Evolutionary conservation across 2,888 invertebrate genomes (phyloP).

Genomic region (Drosophila engyochracea): DNA sequence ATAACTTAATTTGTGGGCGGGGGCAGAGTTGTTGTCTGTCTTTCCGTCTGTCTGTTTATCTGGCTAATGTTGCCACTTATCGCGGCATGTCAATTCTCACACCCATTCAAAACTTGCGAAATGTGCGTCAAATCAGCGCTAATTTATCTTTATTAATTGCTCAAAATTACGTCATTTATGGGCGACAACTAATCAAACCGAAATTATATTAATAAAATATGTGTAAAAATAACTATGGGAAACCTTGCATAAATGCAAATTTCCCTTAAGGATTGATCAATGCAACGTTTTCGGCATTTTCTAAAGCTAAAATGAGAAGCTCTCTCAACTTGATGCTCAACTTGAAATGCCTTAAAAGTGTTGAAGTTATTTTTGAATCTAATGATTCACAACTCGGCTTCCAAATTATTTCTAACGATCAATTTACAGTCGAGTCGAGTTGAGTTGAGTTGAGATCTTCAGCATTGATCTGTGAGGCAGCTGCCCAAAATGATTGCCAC

Average conservation of each 20-base stretch:
- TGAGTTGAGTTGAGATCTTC: constrained; percentile 25
- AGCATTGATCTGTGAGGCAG: constrained; percentile 29
- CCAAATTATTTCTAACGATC: constrained; percentile 37
- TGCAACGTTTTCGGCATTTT: not conserved
- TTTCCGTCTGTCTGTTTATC: constrained; percentile 10
- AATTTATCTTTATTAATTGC: constrained; percentile 61
- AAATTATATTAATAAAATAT: constrained; percentile 24
- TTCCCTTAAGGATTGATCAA: not conserved
- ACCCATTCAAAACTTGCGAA: constrained; percentile 60
- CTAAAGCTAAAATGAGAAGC: not conserved
- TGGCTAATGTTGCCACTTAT: constrained; percentile 41
- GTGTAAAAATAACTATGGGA: not conserved
- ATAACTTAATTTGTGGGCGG: constrained; percentile 58
- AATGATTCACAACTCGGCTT: not conserved
- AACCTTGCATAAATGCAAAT: not conserved
- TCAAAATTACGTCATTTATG: constrained; percentile 31
- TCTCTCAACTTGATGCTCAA: not conserved
- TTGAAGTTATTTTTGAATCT: not conserved
- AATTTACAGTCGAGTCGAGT: constrained; percentile 19
- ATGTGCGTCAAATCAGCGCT: constrained; percentile 34
- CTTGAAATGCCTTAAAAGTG: not conserved
- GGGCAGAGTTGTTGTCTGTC: constrained; percentile 28
- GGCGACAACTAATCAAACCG: constrained; percentile 16
- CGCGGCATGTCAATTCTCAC: constrained; percentile 56
- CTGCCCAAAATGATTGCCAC: constrained; percentile 40